Evolutionary conservation across 2,797 vertebrate species (phyloP), one percentile per base, ranked within the genome.

Genomic region (Salmo trutta): DNA sequence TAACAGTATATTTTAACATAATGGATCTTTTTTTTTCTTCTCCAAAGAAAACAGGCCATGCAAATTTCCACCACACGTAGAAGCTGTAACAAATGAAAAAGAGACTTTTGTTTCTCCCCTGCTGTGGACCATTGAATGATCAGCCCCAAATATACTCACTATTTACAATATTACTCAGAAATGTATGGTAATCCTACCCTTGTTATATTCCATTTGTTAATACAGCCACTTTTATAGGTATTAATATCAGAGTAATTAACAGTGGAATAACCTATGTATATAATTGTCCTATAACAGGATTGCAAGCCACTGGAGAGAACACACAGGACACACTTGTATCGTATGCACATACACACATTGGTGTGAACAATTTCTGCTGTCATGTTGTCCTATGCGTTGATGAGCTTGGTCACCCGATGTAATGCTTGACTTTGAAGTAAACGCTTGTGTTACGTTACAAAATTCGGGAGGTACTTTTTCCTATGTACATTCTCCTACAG

Each of bases 1-100:
- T 98, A 99, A 98, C 97, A 98, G 97, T 99, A 99, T 99, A 99
- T 99, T 99, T 98, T 98, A 98, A 97, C 96, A 97, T 99, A 99
- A 99, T 99, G 96, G 97, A 96, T 98, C 98, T 99, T 97, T 92
- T 95, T 92, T 94, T 94, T 95, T 92, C 94, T 94, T 94, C 94
- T 94, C 94, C 94, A 94, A 95, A 47, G 0, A 47, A 3, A 47
- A 95, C 95, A 93, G 95, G 96, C 95, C 96, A 96, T 97, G 97
- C 97, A 97, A 96, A 97, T 99, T 98, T 97, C 93, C 94, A 85
- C 92, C 94, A 95, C 94, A 93, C 95, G 56, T 19, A 59, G 59
- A 64, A 64, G 7, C 59, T 64, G 33, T 93, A 96, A 95, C 96
- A 98, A 96, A 98, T 96, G 98, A 97, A 93, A 88, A 93, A 81